Base-by-base conservation (phyloP, 2,888 invertebrate species). In the Falcaria lacertinaria region DNA sequence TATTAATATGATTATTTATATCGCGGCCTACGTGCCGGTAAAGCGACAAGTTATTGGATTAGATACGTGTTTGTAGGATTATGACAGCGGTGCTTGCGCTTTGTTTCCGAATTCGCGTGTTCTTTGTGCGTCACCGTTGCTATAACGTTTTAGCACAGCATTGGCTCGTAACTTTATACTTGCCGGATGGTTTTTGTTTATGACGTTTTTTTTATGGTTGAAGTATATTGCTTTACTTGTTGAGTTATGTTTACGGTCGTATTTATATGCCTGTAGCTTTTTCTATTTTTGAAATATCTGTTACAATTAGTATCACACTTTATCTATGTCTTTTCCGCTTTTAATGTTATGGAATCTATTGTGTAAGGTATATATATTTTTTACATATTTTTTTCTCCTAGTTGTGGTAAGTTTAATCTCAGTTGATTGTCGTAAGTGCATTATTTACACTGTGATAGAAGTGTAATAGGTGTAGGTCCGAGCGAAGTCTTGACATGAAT, bases 401-500 rank as follows among this genome's bases (percentile, higher is more conserved):
- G 57, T 71, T 70, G 61, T 57, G 57, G 55, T 74, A 68, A 60
- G 60, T 73, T 71, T 60, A 66, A 57, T 75, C 60, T 76, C 67
- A 61, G 69, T 80, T 73, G 71, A 71, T 66, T 73, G 61, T 79
- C 74, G 65, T 86, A 85, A 84, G 89, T 88, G 86, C 88, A 85
- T 89, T 88, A 86, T 81, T 80, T 88, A 88, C 88, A 86, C 84
- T 88, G 89, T 88, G 87, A 88, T 89, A 87, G 80, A 80, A 62
- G 84, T 86, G 86, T 88, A 86, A 83, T 78, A 80, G 72, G 57
- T 60, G 62, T 77, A 78, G 76, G 73, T 68, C 59, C 67, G 83
- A 81, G 81, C 80, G 63, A 65, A 70, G 73, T 80, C 79, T 83
- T 80, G 81, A 83, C 80, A 81, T 74, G 72, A 70, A 74, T 76